Percentiles rank a stretch among this genome's conserved stretches.
Conservation (phyloP, 2,797 vertebrate genomes). For the Sebastes elongatus region DNA sequence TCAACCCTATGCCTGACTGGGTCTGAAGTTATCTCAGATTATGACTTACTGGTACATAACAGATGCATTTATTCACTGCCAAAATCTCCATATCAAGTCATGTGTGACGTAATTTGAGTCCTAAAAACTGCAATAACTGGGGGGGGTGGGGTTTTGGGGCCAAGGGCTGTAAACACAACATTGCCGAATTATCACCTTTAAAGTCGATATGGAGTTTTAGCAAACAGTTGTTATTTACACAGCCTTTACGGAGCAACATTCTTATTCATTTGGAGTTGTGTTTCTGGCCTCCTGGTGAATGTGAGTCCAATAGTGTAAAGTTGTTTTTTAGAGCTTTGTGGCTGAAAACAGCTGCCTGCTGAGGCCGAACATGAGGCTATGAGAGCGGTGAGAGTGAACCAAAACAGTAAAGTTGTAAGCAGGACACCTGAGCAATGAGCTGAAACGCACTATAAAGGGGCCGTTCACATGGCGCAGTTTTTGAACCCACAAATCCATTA, state of each 20-base stretch:
- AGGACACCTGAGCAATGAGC: fast-evolving
- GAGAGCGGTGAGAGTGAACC: too few relatives aligned
- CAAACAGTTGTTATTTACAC: neutral
- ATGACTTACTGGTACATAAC: neutral
- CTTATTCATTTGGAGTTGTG: neutral
- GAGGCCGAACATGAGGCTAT: too few relatives aligned
- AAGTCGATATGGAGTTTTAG: fast-evolving
- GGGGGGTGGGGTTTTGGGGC: too few relatives aligned
- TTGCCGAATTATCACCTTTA: neutral
- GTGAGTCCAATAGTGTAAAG: fast-evolving
- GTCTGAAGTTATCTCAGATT: neutral
- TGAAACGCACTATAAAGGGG: neutral
- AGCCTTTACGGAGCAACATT: neutral
- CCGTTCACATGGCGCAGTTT: too few relatives aligned
- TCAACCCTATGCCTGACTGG: neutral
- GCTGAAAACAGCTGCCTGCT: too few relatives aligned
- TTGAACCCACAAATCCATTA: too few relatives aligned
- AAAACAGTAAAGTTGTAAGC: neutral
- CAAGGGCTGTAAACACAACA: neutral
- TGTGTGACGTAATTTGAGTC: neutral
- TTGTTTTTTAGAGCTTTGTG: too few relatives aligned
- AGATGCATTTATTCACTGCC: neutral
- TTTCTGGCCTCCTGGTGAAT: too few relatives aligned
- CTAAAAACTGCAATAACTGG: neutral
- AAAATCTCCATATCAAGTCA: neutral